Conservation (phyloP, 2,797 vertebrate species). For the Sphenopsis melanotis region DNA sequence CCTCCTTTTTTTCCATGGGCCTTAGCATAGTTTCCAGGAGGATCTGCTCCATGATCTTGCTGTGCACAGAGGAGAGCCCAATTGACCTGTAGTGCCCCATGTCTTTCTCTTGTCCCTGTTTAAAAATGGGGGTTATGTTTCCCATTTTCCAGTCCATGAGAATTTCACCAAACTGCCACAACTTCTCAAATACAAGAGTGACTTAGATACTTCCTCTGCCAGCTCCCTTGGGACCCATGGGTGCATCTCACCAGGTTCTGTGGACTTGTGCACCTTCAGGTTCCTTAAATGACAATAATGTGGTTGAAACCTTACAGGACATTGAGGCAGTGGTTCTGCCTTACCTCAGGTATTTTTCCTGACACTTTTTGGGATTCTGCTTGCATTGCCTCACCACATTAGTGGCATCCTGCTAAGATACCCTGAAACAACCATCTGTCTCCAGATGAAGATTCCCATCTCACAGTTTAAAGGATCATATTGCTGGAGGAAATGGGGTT, state of each 20-base stretch:
- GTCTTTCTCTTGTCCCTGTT: not conserved
- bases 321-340: not conserved
- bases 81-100: not conserved
- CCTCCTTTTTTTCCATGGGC: not conserved
- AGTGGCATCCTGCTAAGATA: conserved; percentile 8
- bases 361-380: not conserved
- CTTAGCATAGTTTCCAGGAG: not conserved
- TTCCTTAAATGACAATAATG: not conserved
- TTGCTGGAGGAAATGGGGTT: not conserved
- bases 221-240: not conserved
- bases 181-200: not conserved
- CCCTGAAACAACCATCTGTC: conserved; percentile 42
- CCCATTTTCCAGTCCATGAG: not conserved
- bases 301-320: not conserved
- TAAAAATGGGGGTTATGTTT: not conserved
- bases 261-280: not conserved
- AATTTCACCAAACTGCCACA: not conserved
- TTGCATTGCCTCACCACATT: not conserved
- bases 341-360: not conserved
- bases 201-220: not conserved
- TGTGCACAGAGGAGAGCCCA: not conserved
- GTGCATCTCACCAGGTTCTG: not conserved
- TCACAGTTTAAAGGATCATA: not conserved
- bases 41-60: not conserved
- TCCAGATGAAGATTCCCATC: not conserved